Percentiles rank a stretch among this genome's conserved stretches.
phyloP scores from a whole-genome alignment of 1,140 invertebrate species.

The Thaumetopoea pityocampa region DNA sequence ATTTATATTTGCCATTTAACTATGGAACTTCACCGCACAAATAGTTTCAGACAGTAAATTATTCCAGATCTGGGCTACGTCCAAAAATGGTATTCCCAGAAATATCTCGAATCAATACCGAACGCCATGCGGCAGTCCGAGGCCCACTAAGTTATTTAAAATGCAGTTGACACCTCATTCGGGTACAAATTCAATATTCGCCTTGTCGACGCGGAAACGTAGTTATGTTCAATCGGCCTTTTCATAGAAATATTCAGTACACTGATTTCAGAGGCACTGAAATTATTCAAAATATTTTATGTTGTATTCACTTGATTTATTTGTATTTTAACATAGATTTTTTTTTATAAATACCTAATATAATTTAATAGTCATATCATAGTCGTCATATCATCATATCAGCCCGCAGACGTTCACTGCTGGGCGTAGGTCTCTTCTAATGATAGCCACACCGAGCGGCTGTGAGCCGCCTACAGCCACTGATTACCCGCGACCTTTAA shows the following conservation, averaged over 20 bases:
- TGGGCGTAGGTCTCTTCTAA: too few species aligned
- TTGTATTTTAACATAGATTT: conserved; percentile 5
- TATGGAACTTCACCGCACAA: too few species aligned
- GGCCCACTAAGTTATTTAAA: conserved; percentile 64
- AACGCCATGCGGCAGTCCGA: conserved; percentile 29
- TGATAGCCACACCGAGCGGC: too few species aligned
- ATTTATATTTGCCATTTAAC: too few species aligned
- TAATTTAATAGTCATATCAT: not conserved
- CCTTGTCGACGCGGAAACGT: conserved; percentile 58
- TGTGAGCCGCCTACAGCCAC: too few species aligned
- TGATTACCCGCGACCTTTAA: too few species aligned
- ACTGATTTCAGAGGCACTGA: conserved; percentile 22
- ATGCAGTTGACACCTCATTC: conserved; percentile 67
- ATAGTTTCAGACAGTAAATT: too few species aligned
- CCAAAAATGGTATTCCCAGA: conserved; percentile 22
- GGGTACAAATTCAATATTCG: conserved; percentile 68
- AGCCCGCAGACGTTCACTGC: too few species aligned
- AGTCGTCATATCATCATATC: too few species aligned
- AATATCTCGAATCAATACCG: conserved; percentile 57
- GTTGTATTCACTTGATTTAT: conserved; percentile 10
- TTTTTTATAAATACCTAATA: not conserved
- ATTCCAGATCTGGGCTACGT: too few species aligned
- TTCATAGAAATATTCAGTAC: conserved; percentile 26
- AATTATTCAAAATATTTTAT: conserved; percentile 17
- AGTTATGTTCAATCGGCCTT: conserved; percentile 54